Base-by-base conservation (phyloP, 1,140 invertebrate genomes). In the Papilio helenus region DNA sequence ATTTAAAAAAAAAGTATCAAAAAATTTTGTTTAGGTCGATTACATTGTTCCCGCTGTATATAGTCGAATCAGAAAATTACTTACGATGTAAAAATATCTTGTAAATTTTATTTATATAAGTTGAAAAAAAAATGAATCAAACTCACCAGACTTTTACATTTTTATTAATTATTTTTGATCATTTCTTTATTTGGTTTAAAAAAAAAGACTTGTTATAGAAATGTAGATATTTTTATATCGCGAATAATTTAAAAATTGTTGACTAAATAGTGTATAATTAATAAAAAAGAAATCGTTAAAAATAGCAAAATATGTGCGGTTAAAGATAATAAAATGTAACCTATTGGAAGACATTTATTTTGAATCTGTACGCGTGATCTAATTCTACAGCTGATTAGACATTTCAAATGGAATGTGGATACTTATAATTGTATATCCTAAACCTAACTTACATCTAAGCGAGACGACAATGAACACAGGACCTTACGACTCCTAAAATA, bases 321-420 rank as follows among this genome's bases (percentile, higher is more conserved):
- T 51, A 80, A 79, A 73, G 44, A 76, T 85, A 87, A 87, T 86
- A 88, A 86, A 89, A 85, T 88, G 89, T 91, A 92, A 91, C 86
- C 93, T 94, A 94, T 92, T 94, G 93, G 93, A 94, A 94, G 93
- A 94, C 93, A 85, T 88, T 88, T 83, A 79, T 81, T 90, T 92
- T 89, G 81, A 91, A 90, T 87, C 84, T 84, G 81, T 87, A 83
- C 87, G 82, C 81, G 79, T 89, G 80, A 85, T 79, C 84, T 83
- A 83, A 85, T 86, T 84, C 49, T 79, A 79, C 39, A 55, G 79
- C 73, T 79, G 58, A 79, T 79, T 80, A 84, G 73, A 80, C 79
- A 81, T 58, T 82, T 84, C 81, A 73, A 81, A 79, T 92, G 90
- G 90, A 93, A 93, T 93, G 90, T 93, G 85, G 72, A 72, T 84